These are phyloP conservation scores for Acleris laterana DNA, from an alignment of 2,888 invertebrate genomes.

Conservation along the genomic window DNA sequence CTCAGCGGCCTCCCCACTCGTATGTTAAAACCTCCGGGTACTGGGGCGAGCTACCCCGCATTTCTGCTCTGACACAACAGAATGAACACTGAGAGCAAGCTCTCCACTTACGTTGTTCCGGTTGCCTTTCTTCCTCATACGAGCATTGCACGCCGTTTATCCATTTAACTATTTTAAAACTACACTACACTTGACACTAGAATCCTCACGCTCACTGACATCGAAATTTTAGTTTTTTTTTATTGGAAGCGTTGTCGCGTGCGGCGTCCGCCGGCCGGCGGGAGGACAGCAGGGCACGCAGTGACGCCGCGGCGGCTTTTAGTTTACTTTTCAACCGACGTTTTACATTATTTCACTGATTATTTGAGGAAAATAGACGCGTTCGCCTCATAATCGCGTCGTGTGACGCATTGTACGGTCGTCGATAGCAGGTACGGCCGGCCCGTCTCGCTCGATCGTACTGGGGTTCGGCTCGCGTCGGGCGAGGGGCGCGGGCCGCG, in stretches of 20 bases:
- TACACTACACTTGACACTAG: constrained; percentile 78
- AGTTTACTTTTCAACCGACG: constrained; percentile 84
- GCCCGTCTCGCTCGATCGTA: constrained; percentile 79
- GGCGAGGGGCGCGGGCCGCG: constrained; percentile 57
- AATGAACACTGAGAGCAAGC: constrained; percentile 68
- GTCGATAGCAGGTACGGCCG: constrained; percentile 65
- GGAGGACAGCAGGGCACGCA: constrained; percentile 74
- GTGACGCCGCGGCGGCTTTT: constrained; percentile 86
- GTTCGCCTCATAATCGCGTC: constrained; percentile 74
- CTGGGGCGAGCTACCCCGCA: constrained; percentile 75
- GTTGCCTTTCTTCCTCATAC: constrained; percentile 84
- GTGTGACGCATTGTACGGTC: constrained; percentile 66
- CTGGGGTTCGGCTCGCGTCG: constrained; percentile 60
- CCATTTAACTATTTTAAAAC: constrained; percentile 82
- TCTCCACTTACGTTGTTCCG: constrained; percentile 81
- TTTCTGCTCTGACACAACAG: constrained; percentile 71
- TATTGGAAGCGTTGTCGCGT: constrained; percentile 80
- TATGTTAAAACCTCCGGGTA: constrained; percentile 63
- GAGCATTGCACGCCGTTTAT: constrained; percentile 83
- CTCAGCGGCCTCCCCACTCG: constrained; percentile 76
- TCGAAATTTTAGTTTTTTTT: constrained; percentile 72
- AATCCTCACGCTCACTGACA: constrained; percentile 77
- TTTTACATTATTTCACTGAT: constrained; percentile 83
- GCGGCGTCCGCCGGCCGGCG: constrained; percentile 88
- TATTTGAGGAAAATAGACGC: constrained; percentile 65